These are phyloP conservation scores for Nymphalis urticae DNA, from an alignment of 2,888 invertebrate species.

Conservation along the genomic window DNA sequence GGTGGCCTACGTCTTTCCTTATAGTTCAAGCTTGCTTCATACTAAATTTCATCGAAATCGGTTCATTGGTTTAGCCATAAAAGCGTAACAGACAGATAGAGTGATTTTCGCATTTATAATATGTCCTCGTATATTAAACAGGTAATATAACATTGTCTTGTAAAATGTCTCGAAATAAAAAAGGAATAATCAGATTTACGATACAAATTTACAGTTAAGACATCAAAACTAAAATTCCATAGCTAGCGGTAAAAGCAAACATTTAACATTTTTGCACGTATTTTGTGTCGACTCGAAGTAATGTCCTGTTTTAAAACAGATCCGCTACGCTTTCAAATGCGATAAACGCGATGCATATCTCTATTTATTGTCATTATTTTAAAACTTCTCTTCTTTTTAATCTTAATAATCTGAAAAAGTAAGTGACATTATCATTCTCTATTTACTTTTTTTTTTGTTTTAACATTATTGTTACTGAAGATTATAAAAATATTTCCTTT, in stretches of 20 bases:
- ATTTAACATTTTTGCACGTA: constrained; percentile 34
- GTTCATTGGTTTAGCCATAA: too few species aligned
- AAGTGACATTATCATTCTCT: not conserved
- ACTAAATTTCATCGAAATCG: too few species aligned
- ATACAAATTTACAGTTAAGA: constrained; percentile 22
- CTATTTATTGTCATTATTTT: constrained; percentile 16
- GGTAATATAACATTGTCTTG: not conserved
- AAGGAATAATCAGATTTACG: constrained; percentile 19
- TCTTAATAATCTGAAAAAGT: not conserved
- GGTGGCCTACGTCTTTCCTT: too few species aligned
- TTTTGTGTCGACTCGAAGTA: constrained; percentile 28
- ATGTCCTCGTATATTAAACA: too few species aligned
- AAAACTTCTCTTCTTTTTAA: not conserved
- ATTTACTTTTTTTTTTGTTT: not conserved
- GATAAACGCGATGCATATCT: constrained; percentile 18
- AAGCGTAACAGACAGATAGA: too few species aligned
- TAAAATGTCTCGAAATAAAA: constrained; percentile 6
- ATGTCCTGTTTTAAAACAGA: constrained; percentile 26
- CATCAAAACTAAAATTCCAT: constrained; percentile 13
- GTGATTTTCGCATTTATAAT: too few species aligned
- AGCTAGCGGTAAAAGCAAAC: constrained; percentile 29
- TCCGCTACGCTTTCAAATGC: constrained; percentile 22
- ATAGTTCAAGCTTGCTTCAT: too few species aligned
- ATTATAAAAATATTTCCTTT: too few species aligned
- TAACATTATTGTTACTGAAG: not conserved